Conservation (phyloP, 2,888 invertebrate species). For the Hecatera dysodea region DNA sequence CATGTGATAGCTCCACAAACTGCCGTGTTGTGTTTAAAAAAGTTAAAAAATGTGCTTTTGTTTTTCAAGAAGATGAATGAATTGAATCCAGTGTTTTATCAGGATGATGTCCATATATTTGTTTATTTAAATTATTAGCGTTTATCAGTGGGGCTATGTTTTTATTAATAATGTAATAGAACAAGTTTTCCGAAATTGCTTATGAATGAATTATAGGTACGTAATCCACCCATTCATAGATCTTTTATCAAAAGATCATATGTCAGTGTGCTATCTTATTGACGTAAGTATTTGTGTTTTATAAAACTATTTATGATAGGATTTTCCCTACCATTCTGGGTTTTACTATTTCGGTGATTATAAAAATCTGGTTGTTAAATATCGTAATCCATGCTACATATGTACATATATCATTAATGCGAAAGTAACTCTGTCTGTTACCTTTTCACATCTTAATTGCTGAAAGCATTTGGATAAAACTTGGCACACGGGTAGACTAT, state of each 20-base stretch:
- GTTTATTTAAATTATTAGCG: conserved; percentile 4
- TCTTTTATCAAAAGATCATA: conserved; percentile 24
- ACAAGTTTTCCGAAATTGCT: conserved; percentile 6
- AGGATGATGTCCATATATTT: not conserved
- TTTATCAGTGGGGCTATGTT: conserved; percentile 23
- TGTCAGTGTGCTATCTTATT: conserved; percentile 8
- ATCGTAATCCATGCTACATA: too few relatives aligned
- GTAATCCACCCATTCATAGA: conserved; percentile 6
- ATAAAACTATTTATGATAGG: not conserved
- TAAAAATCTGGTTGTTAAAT: not conserved
- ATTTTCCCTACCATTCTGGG: not conserved
- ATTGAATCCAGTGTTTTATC: not conserved
- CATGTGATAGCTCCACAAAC: too few relatives aligned
- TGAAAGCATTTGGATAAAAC: too few relatives aligned
- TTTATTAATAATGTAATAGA: not conserved
- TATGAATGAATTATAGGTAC: conserved; percentile 10
- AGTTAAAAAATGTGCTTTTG: not conserved
- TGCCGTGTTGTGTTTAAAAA: not conserved
- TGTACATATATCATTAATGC: too few relatives aligned
- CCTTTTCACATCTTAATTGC: too few relatives aligned
- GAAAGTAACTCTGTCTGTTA: too few relatives aligned
- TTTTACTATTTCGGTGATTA: not conserved
- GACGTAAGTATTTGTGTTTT: not conserved
- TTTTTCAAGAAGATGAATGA: not conserved
- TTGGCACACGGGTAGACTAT: too few relatives aligned